Evolutionary conservation across 53 echinoderm and acorn worm genomes (phyloP).

Genomic region (Paracentrotus lividus): DNA sequence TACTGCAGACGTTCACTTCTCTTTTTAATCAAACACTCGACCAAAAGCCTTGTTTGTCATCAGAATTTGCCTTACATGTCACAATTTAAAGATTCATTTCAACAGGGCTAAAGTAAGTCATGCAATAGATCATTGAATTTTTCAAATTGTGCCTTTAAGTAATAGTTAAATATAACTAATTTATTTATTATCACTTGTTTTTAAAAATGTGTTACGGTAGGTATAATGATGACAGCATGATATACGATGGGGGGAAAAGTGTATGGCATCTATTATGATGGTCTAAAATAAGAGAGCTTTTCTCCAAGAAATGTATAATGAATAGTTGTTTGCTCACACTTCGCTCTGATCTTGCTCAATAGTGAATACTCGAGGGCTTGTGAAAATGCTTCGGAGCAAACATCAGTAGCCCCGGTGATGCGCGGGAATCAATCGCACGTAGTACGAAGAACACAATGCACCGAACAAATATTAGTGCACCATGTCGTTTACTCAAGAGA

Average conservation of each 20-base stretch:
- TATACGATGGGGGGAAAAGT: too few species aligned
- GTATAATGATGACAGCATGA: too few species aligned
- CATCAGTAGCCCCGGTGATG: slow-evolving; percentile 21
- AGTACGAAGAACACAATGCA: background rate
- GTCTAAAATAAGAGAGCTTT: background rate
- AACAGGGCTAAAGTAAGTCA: too few species aligned
- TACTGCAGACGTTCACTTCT: background rate
- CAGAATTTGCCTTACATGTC: too few species aligned
- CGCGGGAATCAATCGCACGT: background rate
- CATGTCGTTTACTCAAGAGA: slow-evolving; percentile 39
- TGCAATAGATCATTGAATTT: too few species aligned
- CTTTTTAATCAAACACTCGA: background rate
- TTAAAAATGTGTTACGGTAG: too few species aligned
- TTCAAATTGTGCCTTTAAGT: too few species aligned
- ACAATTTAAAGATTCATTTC: too few species aligned
- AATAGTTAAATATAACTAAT: too few species aligned
- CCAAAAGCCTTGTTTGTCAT: too few species aligned
- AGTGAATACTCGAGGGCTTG: background rate
- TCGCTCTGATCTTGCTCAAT: slow-evolving; percentile 26
- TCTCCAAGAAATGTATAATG: background rate
- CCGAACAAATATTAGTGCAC: slow-evolving; percentile 51
- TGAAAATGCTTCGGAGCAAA: slow-evolving; percentile 27
- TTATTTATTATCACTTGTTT: too few species aligned
- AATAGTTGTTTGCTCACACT: background rate
- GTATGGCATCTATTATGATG: background rate